A percentile compares a stretch with the other conserved stretches of the same genome.
These are phyloP conservation scores for Diabrotica virgifera DNA, from an alignment of 1,140 invertebrate genomes.

Conservation along the genomic window DNA sequence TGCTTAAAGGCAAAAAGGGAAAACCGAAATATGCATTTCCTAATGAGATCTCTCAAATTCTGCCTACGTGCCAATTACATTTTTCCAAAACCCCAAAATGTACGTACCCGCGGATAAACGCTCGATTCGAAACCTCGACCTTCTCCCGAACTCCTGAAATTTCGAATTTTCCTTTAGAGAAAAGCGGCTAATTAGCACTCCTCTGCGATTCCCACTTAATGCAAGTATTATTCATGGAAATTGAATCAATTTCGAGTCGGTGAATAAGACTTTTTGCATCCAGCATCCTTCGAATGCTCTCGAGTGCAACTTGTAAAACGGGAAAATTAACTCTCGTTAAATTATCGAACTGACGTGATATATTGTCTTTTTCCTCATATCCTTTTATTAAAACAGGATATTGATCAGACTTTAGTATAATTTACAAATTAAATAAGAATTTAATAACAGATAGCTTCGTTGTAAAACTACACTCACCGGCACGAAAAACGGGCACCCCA, in stretches of 20 bases:
- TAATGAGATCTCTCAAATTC: no score
- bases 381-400: no score
- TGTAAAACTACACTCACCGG: no score
- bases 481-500: no score
- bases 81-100: no score
- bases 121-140: background rate
- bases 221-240: slow-evolving; percentile 2
- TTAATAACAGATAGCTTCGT: no score
- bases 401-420: no score
- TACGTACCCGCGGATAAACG: no score
- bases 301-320: background rate
- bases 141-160: background rate
- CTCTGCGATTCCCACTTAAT: background rate
- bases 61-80: no score
- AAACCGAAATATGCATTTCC: no score
- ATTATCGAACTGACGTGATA: background rate
- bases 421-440: no score
- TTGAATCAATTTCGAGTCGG: background rate
- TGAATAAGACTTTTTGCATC: background rate
- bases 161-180: background rate
- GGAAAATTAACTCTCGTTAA: background rate
- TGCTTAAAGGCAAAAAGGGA: no score
- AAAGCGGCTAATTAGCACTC: background rate
- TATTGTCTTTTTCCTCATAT: background rate
- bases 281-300: background rate